A percentile compares a stretch with the other conserved stretches of the same genome.
Evolutionary conservation across 2,888 invertebrate genomes (phyloP).

Genomic region (Alcis repandata): DNA sequence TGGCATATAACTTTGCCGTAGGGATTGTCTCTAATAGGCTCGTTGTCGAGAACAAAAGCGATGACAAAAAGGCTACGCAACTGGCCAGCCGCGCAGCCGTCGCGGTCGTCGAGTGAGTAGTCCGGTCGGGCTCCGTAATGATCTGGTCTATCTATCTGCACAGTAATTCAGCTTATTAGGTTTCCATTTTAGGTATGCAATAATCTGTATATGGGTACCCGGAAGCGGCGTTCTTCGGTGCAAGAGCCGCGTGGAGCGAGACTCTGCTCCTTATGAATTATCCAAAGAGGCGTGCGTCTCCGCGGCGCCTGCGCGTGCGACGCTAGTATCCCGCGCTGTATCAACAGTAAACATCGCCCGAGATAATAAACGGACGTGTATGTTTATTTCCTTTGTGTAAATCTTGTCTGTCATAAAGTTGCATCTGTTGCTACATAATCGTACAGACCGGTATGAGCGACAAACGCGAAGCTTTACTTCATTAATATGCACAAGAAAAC

Average conservation of each 20-base stretch:
- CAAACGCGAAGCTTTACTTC: constrained; percentile 18
- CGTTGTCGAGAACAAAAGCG: constrained; percentile 50
- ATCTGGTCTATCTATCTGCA: constrained; percentile 46
- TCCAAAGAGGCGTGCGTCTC: constrained; percentile 75
- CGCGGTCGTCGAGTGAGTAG: constrained; percentile 28
- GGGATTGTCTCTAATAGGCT: constrained; percentile 43
- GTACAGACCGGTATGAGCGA: constrained; percentile 37
- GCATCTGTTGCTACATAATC: constrained; percentile 52
- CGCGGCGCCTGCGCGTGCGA: constrained; percentile 72
- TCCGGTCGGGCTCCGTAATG: constrained; percentile 4
- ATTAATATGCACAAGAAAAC: constrained; percentile 38
- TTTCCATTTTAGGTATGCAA: constrained; percentile 64
- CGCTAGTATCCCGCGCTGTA: constrained; percentile 54
- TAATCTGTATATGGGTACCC: constrained; percentile 57
- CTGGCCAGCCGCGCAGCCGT: constrained; percentile 26
- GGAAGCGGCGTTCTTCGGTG: constrained; percentile 65
- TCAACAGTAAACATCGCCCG: constrained; percentile 67
- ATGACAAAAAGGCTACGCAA: constrained; percentile 56
- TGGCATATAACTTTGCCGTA: constrained; percentile 48
- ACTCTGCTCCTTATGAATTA: constrained; percentile 82
- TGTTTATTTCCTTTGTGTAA: constrained; percentile 64
- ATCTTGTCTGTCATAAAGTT: constrained; percentile 64
- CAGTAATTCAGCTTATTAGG: constrained; percentile 56
- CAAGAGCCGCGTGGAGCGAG: constrained; percentile 11
- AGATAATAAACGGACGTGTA: constrained; percentile 69